phyloP scores from a whole-genome alignment of 1,140 invertebrate species.

The Vollenhovia emeryi region DNA sequence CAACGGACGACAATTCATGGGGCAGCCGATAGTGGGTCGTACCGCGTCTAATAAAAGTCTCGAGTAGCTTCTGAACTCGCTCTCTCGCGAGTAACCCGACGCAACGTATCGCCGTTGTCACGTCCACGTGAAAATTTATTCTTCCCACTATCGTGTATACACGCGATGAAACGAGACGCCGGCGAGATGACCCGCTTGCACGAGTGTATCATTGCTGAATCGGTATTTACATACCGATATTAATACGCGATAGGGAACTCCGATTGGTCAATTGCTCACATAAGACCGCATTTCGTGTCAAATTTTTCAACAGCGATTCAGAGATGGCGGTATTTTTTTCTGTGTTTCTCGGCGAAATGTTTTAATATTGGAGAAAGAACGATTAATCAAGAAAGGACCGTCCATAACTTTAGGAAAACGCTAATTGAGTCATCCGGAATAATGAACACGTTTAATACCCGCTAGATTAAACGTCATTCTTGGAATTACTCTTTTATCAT shows the following conservation, averaged over 20 bases:
- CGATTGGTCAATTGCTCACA: background rate
- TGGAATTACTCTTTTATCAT: conserved; percentile 15
- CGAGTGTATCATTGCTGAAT: background rate
- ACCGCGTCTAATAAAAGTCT: conserved; percentile 71
- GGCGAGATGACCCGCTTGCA: conserved; percentile 4
- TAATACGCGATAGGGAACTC: background rate
- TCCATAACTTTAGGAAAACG: background rate
- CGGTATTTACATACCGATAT: no score
- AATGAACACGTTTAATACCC: background rate
- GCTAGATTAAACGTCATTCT: conserved; percentile 29
- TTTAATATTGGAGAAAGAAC: background rate
- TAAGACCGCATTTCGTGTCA: background rate
- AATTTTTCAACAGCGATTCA: background rate
- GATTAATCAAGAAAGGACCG: background rate
- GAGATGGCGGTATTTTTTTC: background rate
- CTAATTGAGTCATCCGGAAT: background rate
- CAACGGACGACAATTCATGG: conserved; percentile 63
- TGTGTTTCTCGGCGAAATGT: background rate
- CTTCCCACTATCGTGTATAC: conserved; percentile 16
- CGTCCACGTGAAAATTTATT: conserved; percentile 61
- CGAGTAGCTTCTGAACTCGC: conserved; percentile 59
- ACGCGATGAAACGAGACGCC: conserved; percentile 11
- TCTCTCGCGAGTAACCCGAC: conserved; percentile 38
- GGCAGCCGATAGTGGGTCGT: conserved; percentile 59
- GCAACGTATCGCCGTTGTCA: conserved; percentile 55